Evolutionary conservation across 2,113 vertebrate species (phyloP).

Genomic region (Hemicordylus capensis): DNA sequence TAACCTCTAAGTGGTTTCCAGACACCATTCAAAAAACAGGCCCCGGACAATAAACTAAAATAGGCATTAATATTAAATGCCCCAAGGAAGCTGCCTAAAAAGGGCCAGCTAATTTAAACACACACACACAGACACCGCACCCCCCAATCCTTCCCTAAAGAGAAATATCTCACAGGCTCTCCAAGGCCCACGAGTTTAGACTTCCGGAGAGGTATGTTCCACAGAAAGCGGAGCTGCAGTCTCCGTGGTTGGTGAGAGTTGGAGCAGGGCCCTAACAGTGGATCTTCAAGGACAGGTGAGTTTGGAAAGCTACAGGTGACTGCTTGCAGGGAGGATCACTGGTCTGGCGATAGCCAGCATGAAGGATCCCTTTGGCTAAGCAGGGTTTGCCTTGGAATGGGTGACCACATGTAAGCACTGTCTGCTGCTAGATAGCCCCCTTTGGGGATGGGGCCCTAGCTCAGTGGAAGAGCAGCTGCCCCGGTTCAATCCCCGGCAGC

Average conservation of each 20-base stretch:
- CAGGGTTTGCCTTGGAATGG: too few species aligned
- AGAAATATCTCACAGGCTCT: neutral
- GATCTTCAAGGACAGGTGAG: neutral
- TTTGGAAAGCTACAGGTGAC: too few species aligned
- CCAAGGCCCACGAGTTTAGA: neutral
- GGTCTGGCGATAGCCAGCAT: too few species aligned
- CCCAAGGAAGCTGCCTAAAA: neutral
- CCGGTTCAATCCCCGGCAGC: too few species aligned
- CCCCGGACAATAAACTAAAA: neutral
- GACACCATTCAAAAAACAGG: neutral
- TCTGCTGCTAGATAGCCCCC: too few species aligned
- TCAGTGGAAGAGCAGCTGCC: too few species aligned
- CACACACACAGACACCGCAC: neutral
- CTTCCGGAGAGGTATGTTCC: neutral
- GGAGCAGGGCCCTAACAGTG: neutral
- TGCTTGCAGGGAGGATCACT: too few species aligned
- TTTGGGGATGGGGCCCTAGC: too few species aligned
- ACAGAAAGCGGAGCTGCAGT: neutral
- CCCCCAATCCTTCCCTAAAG: neutral
- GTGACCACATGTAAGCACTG: too few species aligned
- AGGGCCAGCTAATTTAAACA: neutral
- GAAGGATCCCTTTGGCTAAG: too few species aligned
- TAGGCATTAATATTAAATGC: neutral
- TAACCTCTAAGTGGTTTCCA: neutral
- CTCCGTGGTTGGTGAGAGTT: neutral